phyloP scores from a whole-genome alignment of 2,888 invertebrate species.

The Ypsolopha sequella region DNA sequence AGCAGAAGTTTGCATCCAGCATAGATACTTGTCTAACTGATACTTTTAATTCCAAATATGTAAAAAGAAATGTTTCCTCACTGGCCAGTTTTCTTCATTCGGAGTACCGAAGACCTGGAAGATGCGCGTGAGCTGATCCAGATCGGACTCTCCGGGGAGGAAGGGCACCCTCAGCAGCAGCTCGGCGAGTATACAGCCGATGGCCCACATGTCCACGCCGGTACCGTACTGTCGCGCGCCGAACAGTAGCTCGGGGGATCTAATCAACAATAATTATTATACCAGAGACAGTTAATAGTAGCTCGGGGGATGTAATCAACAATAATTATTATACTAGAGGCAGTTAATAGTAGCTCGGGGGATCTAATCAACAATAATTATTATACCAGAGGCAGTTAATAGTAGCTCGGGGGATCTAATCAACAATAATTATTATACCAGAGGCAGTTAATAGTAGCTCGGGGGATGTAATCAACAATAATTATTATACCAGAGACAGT shows the following conservation, averaged over 20 bases:
- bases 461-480: slow-evolving; percentile 76
- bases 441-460: slow-evolving; percentile 98
- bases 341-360: slow-evolving; percentile 97
- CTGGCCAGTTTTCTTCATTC: slow-evolving; percentile 92
- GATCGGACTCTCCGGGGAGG: slow-evolving; percentile 95
- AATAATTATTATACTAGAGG: no score
- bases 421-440: no score
- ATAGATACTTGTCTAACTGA: no score
- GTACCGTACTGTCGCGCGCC: slow-evolving; percentile 96
- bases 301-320: slow-evolving; percentile 95
- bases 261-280: no score
- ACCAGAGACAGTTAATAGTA: no score
- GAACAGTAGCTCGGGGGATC: slow-evolving; percentile 93
- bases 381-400: no score
- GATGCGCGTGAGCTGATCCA: slow-evolving; percentile 96
- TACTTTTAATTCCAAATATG: no score
- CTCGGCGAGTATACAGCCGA: slow-evolving; percentile 98
- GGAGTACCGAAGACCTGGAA: slow-evolving; percentile 97
- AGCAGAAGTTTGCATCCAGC: no score
- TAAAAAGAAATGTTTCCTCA: slow-evolving; percentile 33
- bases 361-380: slow-evolving; percentile 70
- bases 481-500: no score
- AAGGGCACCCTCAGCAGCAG: slow-evolving; percentile 91
- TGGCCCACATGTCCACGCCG: slow-evolving; percentile 99
- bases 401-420: slow-evolving; percentile 95